Base-by-base conservation (phyloP, 2,113 vertebrate genomes). In the Rana temporaria region DNA sequence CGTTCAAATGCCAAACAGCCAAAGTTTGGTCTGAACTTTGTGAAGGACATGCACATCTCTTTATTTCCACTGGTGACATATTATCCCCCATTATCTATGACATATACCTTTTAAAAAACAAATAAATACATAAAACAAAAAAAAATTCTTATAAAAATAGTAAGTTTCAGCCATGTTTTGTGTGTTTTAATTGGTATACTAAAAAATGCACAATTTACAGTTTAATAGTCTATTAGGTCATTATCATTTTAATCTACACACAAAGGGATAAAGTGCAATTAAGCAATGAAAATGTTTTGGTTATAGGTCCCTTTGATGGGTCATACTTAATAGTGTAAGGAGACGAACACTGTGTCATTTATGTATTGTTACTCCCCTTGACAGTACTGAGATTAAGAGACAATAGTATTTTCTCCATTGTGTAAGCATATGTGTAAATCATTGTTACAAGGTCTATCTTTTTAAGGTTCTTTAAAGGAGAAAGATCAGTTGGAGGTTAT, bases 401-500 rank as follows among this genome's bases (percentile, higher is more conserved):
- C 30, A 52, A 60, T 53, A 59, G 53, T 52, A 26, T 68, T 72
- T 82, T 74, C 53, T 68, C 19, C 30, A 68, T 20, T 76, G 63
- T 76, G 53, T 82, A 75, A 66, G 70, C 62, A 66, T 66, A 73
- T 57, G 70, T 82, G 64, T 83, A 83, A 83, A 83, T 83, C 81
- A 83, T 67, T 30, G 34, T 59, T 67, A 83, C 63, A 68, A 76
- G 80, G 81, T 76, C 68, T 73, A 76, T 68, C 75, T 67, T 60
- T 75, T 83, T 68, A 57, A 59, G 56, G 68, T 15, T 24, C 52
- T 38, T 62, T 81, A 63, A 72, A 81, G 53, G 20, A 67, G 22
- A 76, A 75, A 75, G 81, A 82, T 82, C 81, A 75, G 60, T 75
- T 22, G 64, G 60, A 82, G 81, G 80, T 76, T 76, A 75, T 75